Conservation (phyloP, 2,888 invertebrate genomes). For the Lobophora halterata region DNA sequence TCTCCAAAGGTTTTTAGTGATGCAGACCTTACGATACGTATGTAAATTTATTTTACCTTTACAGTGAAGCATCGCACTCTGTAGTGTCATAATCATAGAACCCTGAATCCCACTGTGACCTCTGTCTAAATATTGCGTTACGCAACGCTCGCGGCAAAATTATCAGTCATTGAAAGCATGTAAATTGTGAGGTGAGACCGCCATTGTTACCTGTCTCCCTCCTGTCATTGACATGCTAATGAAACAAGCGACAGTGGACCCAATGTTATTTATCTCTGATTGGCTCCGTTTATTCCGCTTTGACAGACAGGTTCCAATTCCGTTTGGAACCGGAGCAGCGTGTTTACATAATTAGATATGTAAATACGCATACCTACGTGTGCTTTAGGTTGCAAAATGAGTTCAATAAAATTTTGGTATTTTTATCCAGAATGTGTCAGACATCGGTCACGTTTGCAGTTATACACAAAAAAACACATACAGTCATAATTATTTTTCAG, state of each 20-base stretch:
- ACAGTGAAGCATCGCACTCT: slow-evolving; percentile 9
- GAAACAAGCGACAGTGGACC: slow-evolving; percentile 67
- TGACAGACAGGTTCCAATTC: slow-evolving; percentile 72
- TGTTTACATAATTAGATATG: slow-evolving; percentile 62
- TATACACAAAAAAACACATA: no score
- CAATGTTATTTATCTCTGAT: slow-evolving; percentile 78
- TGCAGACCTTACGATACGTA: slow-evolving; percentile 14
- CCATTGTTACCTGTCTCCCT: slow-evolving; percentile 52
- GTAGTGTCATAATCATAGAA: slow-evolving; percentile 9
- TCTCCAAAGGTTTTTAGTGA: slow-evolving; percentile 9
- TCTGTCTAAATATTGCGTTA: slow-evolving; percentile 29
- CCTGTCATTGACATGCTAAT: slow-evolving; percentile 74
- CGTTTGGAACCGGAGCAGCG: slow-evolving; percentile 50
- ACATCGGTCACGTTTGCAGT: no score
- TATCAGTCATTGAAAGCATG: slow-evolving; percentile 35
- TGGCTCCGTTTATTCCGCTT: slow-evolving; percentile 74
- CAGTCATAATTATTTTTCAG: no score
- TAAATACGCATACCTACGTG: slow-evolving; percentile 34
- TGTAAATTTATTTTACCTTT: slow-evolving; percentile 15
- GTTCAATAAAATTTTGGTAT: slow-evolving; percentile 12
- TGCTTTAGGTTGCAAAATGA: slow-evolving; percentile 16
- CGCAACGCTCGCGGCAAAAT: slow-evolving; percentile 29
- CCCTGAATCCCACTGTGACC: slow-evolving; percentile 25
- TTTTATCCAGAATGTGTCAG: background rate
- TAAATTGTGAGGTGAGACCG: slow-evolving; percentile 58